Percentiles rank a stretch among this genome's conserved stretches.
These are phyloP conservation scores for Drosophila anceps DNA, from an alignment of 2,888 invertebrate genomes.

Conservation along the genomic window DNA sequence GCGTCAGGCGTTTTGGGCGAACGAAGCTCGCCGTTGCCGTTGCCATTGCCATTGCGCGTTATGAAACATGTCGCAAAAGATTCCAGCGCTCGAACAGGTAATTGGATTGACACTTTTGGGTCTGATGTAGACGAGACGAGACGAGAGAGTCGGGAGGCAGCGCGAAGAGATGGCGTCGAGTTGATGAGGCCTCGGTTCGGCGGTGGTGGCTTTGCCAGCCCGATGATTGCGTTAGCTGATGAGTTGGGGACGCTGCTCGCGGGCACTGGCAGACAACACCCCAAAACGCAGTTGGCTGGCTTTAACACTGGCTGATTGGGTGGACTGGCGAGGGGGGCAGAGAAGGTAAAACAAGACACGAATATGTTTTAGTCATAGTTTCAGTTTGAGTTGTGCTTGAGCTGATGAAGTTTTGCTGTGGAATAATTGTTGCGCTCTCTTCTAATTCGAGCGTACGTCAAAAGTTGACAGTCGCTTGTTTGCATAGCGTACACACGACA, in stretches of 20 bases:
- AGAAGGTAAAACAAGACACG: constrained; percentile 10
- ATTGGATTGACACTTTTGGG: constrained; percentile 84
- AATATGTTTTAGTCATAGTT: constrained; percentile 27
- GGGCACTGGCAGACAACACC: constrained; percentile 47
- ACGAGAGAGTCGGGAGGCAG: constrained; percentile 12
- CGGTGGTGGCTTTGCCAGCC: constrained; percentile 68
- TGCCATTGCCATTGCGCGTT: constrained; percentile 40
- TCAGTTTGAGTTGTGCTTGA: constrained; percentile 36
- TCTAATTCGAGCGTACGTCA: constrained; percentile 71
- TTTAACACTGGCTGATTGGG: constrained; percentile 70
- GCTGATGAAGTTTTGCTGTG: constrained; percentile 58
- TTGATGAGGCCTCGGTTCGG: constrained; percentile 70
- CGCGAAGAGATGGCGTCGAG: constrained; percentile 56
- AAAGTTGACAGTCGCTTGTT: constrained; percentile 68
- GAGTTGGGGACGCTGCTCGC: constrained; percentile 66
- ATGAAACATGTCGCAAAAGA: constrained; percentile 83
- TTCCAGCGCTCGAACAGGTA: constrained; percentile 82
- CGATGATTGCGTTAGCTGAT: constrained; percentile 81
- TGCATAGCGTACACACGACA: constrained; percentile 63
- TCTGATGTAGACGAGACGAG: constrained; percentile 46
- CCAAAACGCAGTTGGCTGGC: constrained; percentile 25
- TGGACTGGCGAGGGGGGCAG: neutral
- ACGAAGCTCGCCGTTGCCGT: constrained; percentile 39
- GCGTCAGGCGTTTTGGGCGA: constrained; percentile 24
- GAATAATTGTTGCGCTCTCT: constrained; percentile 77